These are phyloP conservation scores for Trinectes maculatus DNA, from an alignment of 2,113 vertebrate genomes.

Conservation along the genomic window DNA sequence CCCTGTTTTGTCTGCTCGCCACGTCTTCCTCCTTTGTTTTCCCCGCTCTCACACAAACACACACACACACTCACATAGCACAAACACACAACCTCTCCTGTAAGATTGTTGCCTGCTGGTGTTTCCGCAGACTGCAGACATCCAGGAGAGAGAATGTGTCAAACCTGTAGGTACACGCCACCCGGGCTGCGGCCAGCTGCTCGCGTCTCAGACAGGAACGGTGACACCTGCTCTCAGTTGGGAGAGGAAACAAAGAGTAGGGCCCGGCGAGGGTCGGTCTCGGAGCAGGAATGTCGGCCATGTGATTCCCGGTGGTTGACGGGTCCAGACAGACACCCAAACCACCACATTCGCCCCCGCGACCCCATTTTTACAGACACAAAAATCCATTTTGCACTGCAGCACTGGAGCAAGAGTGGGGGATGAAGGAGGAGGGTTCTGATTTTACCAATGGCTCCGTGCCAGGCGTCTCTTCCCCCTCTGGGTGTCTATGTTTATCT, in stretches of 20 bases:
- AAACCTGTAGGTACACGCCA: slow-evolving; percentile 69
- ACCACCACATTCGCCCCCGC: slow-evolving; percentile 26
- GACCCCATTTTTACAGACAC: slow-evolving; percentile 49
- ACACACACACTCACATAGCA: slow-evolving; percentile 16
- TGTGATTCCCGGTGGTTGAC: slow-evolving; percentile 26
- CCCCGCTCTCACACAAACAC: slow-evolving; percentile 15
- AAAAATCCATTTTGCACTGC: slow-evolving; percentile 24
- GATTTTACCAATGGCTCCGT: slow-evolving; percentile 45
- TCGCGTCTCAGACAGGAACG: slow-evolving; percentile 38
- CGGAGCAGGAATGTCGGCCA: slow-evolving; percentile 61
- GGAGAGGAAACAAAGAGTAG: slow-evolving; percentile 19
- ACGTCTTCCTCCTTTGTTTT: slow-evolving; percentile 5
- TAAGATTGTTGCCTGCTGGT: slow-evolving; percentile 9
- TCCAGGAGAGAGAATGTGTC: slow-evolving; percentile 40
- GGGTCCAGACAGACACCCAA: slow-evolving; percentile 53
- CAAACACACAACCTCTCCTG: slow-evolving; percentile 21
- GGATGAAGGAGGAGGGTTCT: slow-evolving; percentile 50
- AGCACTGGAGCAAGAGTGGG: slow-evolving; percentile 29
- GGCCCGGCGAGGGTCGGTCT: slow-evolving; percentile 16
- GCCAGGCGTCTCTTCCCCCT: slow-evolving; percentile 42
- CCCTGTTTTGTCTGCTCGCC: slow-evolving; percentile 7
- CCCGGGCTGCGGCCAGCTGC: slow-evolving; percentile 58
- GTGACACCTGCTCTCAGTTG: slow-evolving; percentile 68
- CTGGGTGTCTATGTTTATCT: slow-evolving; percentile 29
- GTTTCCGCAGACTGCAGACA: slow-evolving; percentile 40